Conservation (phyloP, 1,140 invertebrate genomes). For the Macrocentrus cingulum region DNA sequence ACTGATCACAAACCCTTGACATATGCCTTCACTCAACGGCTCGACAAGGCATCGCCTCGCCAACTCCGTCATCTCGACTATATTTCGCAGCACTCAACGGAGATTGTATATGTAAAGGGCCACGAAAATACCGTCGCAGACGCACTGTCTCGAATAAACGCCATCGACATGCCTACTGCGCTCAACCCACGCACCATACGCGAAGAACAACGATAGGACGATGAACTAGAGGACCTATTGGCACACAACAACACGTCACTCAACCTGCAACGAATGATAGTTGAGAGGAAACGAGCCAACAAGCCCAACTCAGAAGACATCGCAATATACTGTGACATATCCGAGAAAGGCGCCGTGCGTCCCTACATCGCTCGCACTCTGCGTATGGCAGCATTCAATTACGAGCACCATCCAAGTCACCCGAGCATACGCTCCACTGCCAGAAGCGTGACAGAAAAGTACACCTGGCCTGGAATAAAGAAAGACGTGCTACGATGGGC, state of each 20-base stretch:
- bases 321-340: conserved; percentile 24
- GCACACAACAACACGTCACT: conserved; percentile 20
- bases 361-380: conserved; percentile 33
- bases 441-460: conserved; percentile 26
- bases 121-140: conserved; percentile 32
- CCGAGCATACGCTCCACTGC: conserved; percentile 27
- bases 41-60: conserved; percentile 36
- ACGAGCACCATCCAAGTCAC: conserved; percentile 32
- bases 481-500: conserved; percentile 13
- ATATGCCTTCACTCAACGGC: conserved; percentile 33
- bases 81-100: conserved; percentile 26
- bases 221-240: conserved; percentile 30
- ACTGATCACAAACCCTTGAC: conserved; percentile 49
- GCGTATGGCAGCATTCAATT: conserved; percentile 29
- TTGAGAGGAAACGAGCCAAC: too few species aligned
- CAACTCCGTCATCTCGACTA: conserved; percentile 30
- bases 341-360: conserved; percentile 17
- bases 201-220: not conserved
- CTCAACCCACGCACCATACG: not conserved
- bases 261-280: not conserved
- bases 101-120: conserved; percentile 33
- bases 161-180: conserved; percentile 17
- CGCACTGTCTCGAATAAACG: conserved; percentile 2
- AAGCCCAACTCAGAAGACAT: not conserved
- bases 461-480: conserved; percentile 32